Conservation (phyloP, 2,113 vertebrate genomes). For the Microcebus ravelobensis region DNA sequence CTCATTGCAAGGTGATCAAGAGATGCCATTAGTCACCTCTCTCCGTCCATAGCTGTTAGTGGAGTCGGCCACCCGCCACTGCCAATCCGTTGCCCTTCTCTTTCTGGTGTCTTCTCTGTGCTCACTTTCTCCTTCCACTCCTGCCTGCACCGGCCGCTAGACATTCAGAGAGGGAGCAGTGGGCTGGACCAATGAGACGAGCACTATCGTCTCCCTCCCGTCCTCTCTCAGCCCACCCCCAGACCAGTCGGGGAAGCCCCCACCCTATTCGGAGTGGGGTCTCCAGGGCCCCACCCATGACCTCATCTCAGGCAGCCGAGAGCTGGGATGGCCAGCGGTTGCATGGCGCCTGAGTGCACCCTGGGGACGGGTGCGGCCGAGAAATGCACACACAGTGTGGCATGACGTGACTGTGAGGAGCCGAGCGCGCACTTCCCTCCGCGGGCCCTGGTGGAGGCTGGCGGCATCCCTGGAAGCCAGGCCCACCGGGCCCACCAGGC, state of each 20-base stretch:
- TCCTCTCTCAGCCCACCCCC: not conserved
- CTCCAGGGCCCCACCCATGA: slow-evolving; percentile 73
- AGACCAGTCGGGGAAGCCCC: slow-evolving; percentile 31
- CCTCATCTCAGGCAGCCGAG: slow-evolving; percentile 65
- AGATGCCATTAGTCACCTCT: not conserved
- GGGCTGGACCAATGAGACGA: not conserved
- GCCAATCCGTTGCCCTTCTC: no score
- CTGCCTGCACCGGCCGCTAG: not conserved
- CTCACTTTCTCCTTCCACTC: not conserved
- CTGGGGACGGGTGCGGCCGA: slow-evolving; percentile 71
- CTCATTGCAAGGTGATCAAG: not conserved
- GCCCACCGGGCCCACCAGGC: slow-evolving; percentile 42
- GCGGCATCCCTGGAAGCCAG: slow-evolving; percentile 28
- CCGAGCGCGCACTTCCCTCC: not conserved
- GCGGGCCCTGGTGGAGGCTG: not conserved
- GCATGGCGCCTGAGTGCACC: slow-evolving; percentile 64
- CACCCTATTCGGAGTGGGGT: slow-evolving; percentile 61
- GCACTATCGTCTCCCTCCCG: not conserved
- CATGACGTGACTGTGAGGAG: slow-evolving; percentile 16
- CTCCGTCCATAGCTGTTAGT: accelerated
- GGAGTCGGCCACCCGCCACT: accelerated
- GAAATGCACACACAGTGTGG: slow-evolving; percentile 29
- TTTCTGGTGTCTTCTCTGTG: not conserved
- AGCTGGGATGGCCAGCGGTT: slow-evolving; percentile 49
- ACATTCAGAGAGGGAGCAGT: no score